Conservation (phyloP, 2,888 invertebrate genomes). For the Cactoblastis cactorum region DNA sequence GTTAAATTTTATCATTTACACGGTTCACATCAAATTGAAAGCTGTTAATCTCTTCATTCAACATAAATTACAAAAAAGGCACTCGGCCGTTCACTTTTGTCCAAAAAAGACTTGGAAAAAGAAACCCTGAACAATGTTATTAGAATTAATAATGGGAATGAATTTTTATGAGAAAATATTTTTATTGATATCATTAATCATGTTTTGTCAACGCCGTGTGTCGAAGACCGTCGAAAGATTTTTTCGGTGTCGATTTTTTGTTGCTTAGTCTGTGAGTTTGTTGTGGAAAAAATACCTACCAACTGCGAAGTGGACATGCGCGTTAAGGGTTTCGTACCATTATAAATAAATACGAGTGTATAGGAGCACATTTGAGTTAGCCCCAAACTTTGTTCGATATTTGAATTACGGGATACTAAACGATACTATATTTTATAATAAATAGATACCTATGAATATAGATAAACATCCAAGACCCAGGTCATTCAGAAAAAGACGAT, state of each 20-base stretch:
- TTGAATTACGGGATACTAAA: too few relatives aligned
- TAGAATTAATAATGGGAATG: slow-evolving; percentile 56
- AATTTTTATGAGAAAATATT: slow-evolving; percentile 48
- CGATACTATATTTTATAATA: too few relatives aligned
- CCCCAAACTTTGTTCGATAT: too few relatives aligned
- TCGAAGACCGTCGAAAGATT: slow-evolving; percentile 21
- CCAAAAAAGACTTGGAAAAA: slow-evolving; percentile 21
- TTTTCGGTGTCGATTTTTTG: slow-evolving; percentile 21
- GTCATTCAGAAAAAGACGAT: too few relatives aligned
- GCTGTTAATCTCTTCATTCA: slow-evolving; percentile 37
- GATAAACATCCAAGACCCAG: too few relatives aligned
- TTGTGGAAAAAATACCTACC: neutral
- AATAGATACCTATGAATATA: too few relatives aligned
- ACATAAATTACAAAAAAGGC: slow-evolving; percentile 28
- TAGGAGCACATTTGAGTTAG: too few relatives aligned
- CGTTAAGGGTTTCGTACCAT: too few relatives aligned
- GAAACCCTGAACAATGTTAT: slow-evolving; percentile 32
- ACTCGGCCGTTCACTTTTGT: neutral
- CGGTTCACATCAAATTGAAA: slow-evolving; percentile 11
- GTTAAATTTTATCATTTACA: too few relatives aligned
- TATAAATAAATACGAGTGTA: too few relatives aligned
- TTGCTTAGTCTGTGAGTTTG: slow-evolving; percentile 11
- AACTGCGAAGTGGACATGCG: too few relatives aligned
- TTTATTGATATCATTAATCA: slow-evolving; percentile 55
- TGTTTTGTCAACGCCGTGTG: slow-evolving; percentile 54